A percentile compares a stretch with the other conserved stretches of the same genome.
phyloP scores from a whole-genome alignment of 2,888 invertebrate genomes.

The Drosophila helvetica region DNA sequence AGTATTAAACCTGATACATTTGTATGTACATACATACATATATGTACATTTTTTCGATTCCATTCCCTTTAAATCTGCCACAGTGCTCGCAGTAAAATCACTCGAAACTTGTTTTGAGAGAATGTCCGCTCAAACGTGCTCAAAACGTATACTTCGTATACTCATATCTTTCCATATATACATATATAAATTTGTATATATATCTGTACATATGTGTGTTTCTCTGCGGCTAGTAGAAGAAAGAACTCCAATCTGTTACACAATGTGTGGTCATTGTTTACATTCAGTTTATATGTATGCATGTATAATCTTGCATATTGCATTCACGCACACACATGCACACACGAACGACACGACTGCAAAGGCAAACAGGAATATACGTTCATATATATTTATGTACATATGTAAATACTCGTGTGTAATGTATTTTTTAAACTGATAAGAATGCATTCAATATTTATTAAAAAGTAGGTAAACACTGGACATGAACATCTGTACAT shows the following conservation, averaged over 20 bases:
- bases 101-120: conserved; percentile 46
- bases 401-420: background rate
- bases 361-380: background rate
- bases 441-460: conserved; percentile 18
- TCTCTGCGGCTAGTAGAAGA: conserved; percentile 37
- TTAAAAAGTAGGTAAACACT: conserved; percentile 1
- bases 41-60: conserved; percentile 17
- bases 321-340: background rate
- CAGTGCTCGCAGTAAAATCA: conserved; percentile 11
- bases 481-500: conserved; percentile 1
- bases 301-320: background rate
- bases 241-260: conserved; percentile 53
- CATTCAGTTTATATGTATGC: conserved; percentile 31
- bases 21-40: background rate
- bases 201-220: background rate
- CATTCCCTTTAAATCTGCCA: background rate
- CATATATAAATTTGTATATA: background rate
- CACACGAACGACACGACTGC: background rate
- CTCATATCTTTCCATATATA: background rate
- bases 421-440: conserved; percentile 15
- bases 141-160: conserved; percentile 35
- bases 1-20: no score
- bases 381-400: background rate
- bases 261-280: conserved; percentile 62
- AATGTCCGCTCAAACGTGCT: conserved; percentile 29